Evolutionary conservation across 2,797 vertebrate species (phyloP), one percentile per base, ranked within the genome.

Genomic region (Sebastes vulpes): DNA sequence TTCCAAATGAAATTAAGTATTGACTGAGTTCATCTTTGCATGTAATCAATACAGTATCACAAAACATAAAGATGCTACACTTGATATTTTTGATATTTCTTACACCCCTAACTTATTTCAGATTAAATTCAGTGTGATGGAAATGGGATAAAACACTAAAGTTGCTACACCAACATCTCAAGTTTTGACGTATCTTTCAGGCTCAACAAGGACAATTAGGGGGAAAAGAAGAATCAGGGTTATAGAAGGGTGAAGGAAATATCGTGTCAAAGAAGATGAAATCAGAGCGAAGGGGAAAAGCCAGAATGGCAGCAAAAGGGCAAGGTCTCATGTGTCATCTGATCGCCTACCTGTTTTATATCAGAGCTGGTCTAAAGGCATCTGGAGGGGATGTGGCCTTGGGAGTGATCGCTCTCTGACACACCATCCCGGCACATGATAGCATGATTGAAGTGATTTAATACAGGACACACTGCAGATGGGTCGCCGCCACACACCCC

Each of bases 371-470:
- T 68, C 84, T 78, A 29, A 61, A 61, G 74, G 46, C 83, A 87
- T 92, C 83, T 92, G 89, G 78, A 81, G 32, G 48, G 48, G 77
- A 85, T 85, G 79, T 82, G 75, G 67, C 84, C 84, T 86, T 89
- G 83, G 61, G 52, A 85, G 65, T 56, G 65, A 86, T 61, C 18
- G 71, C 66, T 83, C 73, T 84, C 75, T 71, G 81, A 88, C 59
- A 77, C 82, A 87, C n/a, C 77, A 82, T 63, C 79, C 32, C 31
- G 1, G 26, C 76, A 83, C 67, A 85, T 69, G 82, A 91, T 81
- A 78, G 60, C 64, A 88, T 82, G 70, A 84, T 59, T 76, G 31
- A 79, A 77, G 75, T 79, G 88, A 89, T 90, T 88, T 84, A 93
- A 89, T 72, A 29, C 32, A 59, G 54, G 53, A 87, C 65, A 56